phyloP scores from a whole-genome alignment of 2,797 vertebrate species.

The Onychomys leucogaster region DNA sequence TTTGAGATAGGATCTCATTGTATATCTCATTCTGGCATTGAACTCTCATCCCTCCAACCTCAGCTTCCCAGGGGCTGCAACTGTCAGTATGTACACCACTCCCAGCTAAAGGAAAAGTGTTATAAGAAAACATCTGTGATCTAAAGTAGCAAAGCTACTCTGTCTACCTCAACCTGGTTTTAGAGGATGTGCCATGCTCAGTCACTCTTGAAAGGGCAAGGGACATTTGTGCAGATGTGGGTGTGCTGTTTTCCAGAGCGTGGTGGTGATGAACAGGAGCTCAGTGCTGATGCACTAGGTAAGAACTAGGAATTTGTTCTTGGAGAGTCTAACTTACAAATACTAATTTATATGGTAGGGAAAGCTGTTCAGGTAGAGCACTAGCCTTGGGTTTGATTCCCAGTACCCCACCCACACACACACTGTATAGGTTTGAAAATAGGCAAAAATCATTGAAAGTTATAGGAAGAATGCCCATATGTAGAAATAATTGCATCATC shows the following conservation, averaged over 20 bases:
- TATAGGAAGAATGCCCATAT: neutral
- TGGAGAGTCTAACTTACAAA: constrained; percentile 8
- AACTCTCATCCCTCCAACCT: neutral
- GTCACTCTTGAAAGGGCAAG: neutral
- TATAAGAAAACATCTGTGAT: constrained; percentile 25
- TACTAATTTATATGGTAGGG: neutral
- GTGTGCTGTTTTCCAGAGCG: neutral
- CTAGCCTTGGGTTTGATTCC: neutral
- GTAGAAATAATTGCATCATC: neutral
- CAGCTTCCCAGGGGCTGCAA: neutral
- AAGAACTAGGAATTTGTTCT: constrained; percentile 23
- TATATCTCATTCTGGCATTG: neutral
- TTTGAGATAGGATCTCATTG: neutral
- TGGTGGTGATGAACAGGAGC: neutral
- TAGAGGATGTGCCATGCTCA: neutral
- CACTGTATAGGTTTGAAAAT: neutral
- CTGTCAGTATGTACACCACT: neutral
- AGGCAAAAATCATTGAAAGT: neutral
- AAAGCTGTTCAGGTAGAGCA: neutral
- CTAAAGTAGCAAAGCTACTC: neutral
- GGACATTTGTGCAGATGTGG: neutral
- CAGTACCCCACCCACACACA: neutral
- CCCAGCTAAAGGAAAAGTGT: neutral
- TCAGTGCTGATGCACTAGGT: neutral
- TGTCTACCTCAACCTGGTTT: neutral